A percentile compares a stretch with the other conserved stretches of the same genome.
Evolutionary conservation across 2,888 invertebrate genomes (phyloP).

Genomic region (Caenorhabditis wallacei): DNA sequence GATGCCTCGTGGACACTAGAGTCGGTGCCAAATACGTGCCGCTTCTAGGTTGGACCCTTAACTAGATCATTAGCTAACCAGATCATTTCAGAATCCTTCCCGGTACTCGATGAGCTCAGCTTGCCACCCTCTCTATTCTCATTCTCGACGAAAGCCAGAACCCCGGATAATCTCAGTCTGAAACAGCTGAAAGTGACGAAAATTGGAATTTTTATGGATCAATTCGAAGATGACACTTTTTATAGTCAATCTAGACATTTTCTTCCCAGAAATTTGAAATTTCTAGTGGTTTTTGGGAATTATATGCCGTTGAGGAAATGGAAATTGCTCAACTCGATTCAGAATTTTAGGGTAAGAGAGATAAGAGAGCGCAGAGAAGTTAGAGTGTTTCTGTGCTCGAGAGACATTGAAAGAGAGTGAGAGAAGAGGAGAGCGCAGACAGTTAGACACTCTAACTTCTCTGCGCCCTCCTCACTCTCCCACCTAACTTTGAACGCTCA

Average conservation of each 20-base stretch:
- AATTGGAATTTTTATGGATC: constrained; percentile 64
- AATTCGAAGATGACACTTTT: constrained; percentile 56
- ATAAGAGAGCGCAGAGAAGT: neutral
- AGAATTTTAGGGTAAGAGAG: constrained; percentile 32
- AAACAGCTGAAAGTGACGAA: constrained; percentile 47
- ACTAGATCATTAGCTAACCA: too few relatives aligned
- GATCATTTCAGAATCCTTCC: constrained; percentile 44
- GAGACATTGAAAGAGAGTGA: too few relatives aligned
- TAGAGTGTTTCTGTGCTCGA: neutral
- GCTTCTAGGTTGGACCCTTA: constrained; percentile 34
- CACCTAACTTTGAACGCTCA: too few relatives aligned
- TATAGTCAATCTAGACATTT: constrained; percentile 24
- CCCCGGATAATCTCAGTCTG: constrained; percentile 2
- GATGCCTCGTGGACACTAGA: constrained; percentile 59
- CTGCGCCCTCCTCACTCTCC: too few relatives aligned
- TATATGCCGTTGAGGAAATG: constrained; percentile 44
- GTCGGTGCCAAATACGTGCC: constrained; percentile 53
- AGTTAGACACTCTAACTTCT: too few relatives aligned
- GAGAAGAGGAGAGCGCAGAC: too few relatives aligned
- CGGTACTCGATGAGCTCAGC: constrained; percentile 47
- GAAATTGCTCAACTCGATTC: constrained; percentile 42
- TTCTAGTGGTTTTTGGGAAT: constrained; percentile 64
- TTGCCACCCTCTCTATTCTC: constrained; percentile 58
- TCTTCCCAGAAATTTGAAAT: constrained; percentile 38
- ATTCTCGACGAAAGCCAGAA: constrained; percentile 41